These are phyloP conservation scores for Trematocara stigmaticum DNA, from an alignment of 2,113 vertebrate genomes.

Conservation along the genomic window DNA sequence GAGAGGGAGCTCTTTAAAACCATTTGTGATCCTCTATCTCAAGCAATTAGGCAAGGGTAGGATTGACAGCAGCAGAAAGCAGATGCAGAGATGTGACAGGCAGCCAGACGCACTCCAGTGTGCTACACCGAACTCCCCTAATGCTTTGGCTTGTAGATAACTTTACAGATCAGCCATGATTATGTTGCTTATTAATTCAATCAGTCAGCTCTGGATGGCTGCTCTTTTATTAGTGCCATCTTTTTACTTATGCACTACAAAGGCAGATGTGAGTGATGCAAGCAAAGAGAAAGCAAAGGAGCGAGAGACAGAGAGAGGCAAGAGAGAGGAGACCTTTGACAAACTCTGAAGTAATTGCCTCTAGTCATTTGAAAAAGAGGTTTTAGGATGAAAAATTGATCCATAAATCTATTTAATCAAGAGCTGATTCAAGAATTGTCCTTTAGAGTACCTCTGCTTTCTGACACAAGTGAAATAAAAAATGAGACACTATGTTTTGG, in stretches of 20 bases:
- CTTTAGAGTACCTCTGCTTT: constrained; percentile 6
- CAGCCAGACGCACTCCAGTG: constrained; percentile 25
- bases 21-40: constrained; percentile 42
- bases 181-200: constrained; percentile 58
- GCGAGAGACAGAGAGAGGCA: neutral
- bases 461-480: constrained; percentile 19
- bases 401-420: constrained; percentile 35
- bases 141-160: constrained; percentile 47
- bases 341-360: constrained; percentile 38
- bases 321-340: constrained; percentile 24
- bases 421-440: constrained; percentile 14
- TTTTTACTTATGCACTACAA: constrained; percentile 45
- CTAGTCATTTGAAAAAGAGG: constrained; percentile 19
- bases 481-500: neutral
- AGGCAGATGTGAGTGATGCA: constrained; percentile 37
- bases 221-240: constrained; percentile 53
- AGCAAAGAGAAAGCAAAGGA: constrained; percentile 21
- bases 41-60: constrained; percentile 42
- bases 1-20: constrained; percentile 21
- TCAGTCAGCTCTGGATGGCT: constrained; percentile 44
- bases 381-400: constrained; percentile 43
- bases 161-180: constrained; percentile 49
- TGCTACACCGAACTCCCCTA: constrained; percentile 6
- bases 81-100: constrained; percentile 39
- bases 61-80: constrained; percentile 36